Evolutionary conservation across 1,140 invertebrate species (phyloP), one percentile per base, ranked within the genome.

Genomic region (Diploscapter pachys): DNA sequence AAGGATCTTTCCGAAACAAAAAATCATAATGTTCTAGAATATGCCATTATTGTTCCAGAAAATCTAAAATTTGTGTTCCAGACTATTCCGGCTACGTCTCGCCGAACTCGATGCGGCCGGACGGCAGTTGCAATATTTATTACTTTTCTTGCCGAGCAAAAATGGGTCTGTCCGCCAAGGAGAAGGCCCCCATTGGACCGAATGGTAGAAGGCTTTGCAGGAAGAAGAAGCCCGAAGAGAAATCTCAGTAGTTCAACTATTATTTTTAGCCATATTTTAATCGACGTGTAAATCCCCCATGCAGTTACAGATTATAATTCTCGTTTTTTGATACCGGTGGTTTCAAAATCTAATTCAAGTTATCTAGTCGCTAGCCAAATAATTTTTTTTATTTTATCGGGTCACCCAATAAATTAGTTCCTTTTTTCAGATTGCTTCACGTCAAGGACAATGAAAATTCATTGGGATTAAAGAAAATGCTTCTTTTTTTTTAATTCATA

Each of bases 131-230:
- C 13, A 64, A 78, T 55, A 57, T 70, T 50, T 73, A 73, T 64
- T 71, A 75, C 72, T 64, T 73, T 52, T 81, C 80, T n/a, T 81
- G 80, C 63, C 66, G 80, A n/a, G 68, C 72, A 63, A 52, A 77
- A 70, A 63, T 81, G 57, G 77, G 80, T 48, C 69, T 81, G 66
- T 69, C 80, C 9, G 77, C 80, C 51, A 77, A 81, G 55, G 70
- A 76, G 63, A 76, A 76, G 50, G 77, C 78, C 11, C 80, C 80
- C 48, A 73, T 79, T 52, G 80, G 77, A 51, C 77, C 80, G 50
- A 81, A 74, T 63, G 80, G 80, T 48, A 65, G 68, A 31, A 77
- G 77, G 66, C 64, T 81, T 73, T 81, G 80, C 65, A 56, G 80
- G 63, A 81, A 77, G 70, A 82, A 78, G 72, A 81, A 80, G 63